These are phyloP conservation scores for Vipera latastei DNA, from an alignment of 2,797 vertebrate species.

Conservation along the genomic window DNA sequence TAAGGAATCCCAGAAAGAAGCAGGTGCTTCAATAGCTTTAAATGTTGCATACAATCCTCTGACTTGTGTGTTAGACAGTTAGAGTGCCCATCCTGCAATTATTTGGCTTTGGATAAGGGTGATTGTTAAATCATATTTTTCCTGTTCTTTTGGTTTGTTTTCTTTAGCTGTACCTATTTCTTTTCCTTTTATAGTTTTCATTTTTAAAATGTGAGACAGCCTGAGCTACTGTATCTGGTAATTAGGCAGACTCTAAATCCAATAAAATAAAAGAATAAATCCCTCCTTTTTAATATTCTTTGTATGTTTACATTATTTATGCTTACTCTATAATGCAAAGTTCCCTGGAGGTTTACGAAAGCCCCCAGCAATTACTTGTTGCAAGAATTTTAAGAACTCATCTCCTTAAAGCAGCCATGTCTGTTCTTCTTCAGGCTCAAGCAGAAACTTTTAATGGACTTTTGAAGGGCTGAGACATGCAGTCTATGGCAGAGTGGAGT, in stretches of 20 bases:
- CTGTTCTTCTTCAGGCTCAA: neutral
- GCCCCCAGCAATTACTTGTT: neutral
- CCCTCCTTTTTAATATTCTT: neutral
- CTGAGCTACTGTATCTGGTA: neutral
- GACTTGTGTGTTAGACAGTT: neutral
- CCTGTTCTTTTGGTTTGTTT: neutral
- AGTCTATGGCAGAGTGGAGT: no score
- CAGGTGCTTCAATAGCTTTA: slow-evolving; percentile 23
- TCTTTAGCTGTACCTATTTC: neutral
- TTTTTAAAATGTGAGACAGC: neutral
- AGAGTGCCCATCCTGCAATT: neutral
- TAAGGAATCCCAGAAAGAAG: neutral
- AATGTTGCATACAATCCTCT: neutral
- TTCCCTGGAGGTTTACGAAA: neutral
- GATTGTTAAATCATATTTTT: neutral
- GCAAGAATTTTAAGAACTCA: neutral
- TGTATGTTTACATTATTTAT: neutral
- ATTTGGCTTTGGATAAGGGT: neutral
- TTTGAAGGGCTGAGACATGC: neutral
- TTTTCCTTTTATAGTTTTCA: neutral
- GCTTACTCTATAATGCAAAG: neutral
- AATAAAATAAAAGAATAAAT: neutral
- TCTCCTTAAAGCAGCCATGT: neutral
- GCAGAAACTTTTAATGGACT: neutral
- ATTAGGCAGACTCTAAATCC: neutral